Base-by-base conservation (phyloP, 2,888 invertebrate species). In the Pantelozetes paolii region DNA sequence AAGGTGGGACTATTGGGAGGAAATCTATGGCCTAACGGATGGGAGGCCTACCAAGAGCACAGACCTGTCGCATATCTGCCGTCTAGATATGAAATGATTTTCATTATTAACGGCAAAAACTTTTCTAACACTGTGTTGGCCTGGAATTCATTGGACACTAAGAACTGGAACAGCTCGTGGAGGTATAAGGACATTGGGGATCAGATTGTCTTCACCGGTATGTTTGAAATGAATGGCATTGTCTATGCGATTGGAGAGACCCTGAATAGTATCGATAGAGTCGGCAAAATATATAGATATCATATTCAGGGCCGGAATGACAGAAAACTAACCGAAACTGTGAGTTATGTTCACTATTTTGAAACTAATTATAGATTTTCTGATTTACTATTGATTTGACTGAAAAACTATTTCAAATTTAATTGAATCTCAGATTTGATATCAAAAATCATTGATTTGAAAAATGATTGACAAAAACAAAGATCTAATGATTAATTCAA, bases 201-300 rank as follows among this genome's bases (percentile, higher is more conserved):
- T 59, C 69, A 67, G 26, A 57, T 71, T 1, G 15, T 71, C 15
- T 73, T 40, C 40, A 73, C 73, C 3, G 73, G 73, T 15, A 73
- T 73, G 73, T 73, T 73, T 42, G 73, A 73, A 71, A 73, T 73
- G 73, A 73, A 73, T 70, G 73, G 73, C 36, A 73, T 73, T 36
- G 48, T 73, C 8, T 73, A 73, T 70, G 73, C 73, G 8, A 50
- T 73, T 18, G 73, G 73, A 36, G 73, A 73, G 36, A 45, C 45
- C 26, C 30, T 15, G 20, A 36, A 69, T 11, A 42, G 30, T 28
- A 26, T 45, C 23, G 50, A 54, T 9, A 59, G 73, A 57, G 54
- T 73, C 36, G 73, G 73, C 23, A 73, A 73, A 69, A 70, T 73
- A n/a, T 73, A 70, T 40, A 67, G 69, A 59, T 73, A 73, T 40